These are phyloP conservation scores for Nebria ingens DNA, from an alignment of 1,140 invertebrate species.

Conservation along the genomic window DNA sequence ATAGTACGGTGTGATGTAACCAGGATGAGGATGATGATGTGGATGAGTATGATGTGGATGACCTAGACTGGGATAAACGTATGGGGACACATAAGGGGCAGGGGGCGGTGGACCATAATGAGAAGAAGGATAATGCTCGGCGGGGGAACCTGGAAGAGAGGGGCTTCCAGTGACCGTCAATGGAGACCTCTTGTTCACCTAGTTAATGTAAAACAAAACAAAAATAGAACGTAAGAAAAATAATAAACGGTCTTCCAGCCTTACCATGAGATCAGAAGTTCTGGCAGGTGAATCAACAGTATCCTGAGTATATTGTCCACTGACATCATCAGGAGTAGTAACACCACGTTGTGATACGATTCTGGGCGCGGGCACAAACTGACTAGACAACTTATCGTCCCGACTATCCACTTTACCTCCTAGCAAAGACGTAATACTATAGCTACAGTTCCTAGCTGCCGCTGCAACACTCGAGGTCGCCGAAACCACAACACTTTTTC, in stretches of 20 bases:
- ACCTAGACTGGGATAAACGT: not conserved
- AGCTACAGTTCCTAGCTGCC: conserved; percentile 40
- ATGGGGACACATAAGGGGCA: not conserved
- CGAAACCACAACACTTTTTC: not conserved
- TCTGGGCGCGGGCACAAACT: conserved; percentile 21
- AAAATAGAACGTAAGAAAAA: not conserved
- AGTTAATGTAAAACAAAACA: not conserved
- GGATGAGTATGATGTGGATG: not conserved
- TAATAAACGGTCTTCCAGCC: no score
- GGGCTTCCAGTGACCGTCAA: not conserved
- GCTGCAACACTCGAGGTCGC: not conserved
- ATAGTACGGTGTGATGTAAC: not conserved
- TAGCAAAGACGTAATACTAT: conserved; percentile 67
- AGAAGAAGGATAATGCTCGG: not conserved
- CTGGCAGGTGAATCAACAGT: not conserved
- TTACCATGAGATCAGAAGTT: not conserved
- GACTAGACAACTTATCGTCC: conserved; percentile 31
- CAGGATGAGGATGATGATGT: not conserved
- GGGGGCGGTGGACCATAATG: not conserved
- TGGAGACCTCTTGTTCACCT: not conserved
- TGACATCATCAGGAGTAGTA: not conserved
- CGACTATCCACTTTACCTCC: conserved; percentile 34
- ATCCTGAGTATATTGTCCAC: not conserved
- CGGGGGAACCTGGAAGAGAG: not conserved
- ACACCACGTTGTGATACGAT: not conserved